Evolutionary conservation across 2,888 invertebrate species (phyloP).

Genomic region (Diplolepis rosae): DNA sequence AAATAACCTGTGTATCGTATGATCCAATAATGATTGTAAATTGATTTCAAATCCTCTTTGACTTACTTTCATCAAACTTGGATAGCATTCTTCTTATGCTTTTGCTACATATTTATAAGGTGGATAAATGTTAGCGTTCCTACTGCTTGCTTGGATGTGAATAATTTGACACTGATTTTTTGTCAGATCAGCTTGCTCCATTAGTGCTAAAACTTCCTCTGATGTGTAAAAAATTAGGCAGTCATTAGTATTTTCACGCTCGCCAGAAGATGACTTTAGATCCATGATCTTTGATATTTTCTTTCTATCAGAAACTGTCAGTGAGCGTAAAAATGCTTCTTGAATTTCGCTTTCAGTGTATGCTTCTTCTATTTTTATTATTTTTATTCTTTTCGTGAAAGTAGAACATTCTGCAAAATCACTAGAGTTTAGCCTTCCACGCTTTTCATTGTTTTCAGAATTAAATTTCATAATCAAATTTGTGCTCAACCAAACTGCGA

Average conservation of each 20-base stretch:
- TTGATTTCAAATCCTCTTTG: no score
- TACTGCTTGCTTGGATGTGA: neutral
- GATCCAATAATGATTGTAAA: no score
- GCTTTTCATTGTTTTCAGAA: neutral
- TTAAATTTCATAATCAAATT: neutral
- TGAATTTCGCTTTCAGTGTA: neutral
- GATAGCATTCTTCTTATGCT: no score
- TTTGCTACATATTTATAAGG: neutral
- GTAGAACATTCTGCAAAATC: neutral
- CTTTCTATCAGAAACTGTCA: no score
- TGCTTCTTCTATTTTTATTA: neutral
- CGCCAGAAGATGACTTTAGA: no score
- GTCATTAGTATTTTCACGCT: no score
- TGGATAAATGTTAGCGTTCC: neutral
- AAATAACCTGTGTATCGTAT: no score
- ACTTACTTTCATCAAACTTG: no score
- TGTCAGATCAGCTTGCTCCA: neutral
- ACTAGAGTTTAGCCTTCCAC: neutral
- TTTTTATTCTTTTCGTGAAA: conserved; percentile 7
- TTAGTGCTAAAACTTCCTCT: neutral
- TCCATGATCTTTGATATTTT: no score
- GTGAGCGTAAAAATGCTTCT: conserved; percentile 11
- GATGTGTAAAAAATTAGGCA: no score
- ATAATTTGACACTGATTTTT: neutral
- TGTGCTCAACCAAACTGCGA: no score